Conservation (phyloP, 2,888 invertebrate genomes). For the Lasioglossum leucozonium region DNA sequence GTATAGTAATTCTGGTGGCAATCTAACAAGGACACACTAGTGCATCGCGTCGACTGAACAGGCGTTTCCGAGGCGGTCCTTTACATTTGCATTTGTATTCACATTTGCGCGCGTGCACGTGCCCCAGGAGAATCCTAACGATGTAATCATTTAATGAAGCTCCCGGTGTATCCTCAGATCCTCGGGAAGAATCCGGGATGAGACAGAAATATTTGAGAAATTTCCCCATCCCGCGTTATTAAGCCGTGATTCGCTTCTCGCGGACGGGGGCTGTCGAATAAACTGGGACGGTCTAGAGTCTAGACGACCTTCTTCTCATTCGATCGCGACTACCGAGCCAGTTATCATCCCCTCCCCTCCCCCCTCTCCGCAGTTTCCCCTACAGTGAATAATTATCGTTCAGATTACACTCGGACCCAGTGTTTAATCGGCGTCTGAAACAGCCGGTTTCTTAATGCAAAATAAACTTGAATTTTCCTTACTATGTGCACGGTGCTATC, state of each 20-base stretch:
- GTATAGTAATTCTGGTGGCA: background rate
- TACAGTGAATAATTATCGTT: slow-evolving; percentile 27
- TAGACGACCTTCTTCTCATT: background rate
- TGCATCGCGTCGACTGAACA: background rate
- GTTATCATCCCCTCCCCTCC: background rate
- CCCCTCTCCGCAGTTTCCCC: background rate
- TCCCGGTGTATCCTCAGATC: slow-evolving; percentile 39
- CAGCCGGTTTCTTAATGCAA: slow-evolving; percentile 11
- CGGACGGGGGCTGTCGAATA: slow-evolving; percentile 29
- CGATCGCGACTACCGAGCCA: background rate
- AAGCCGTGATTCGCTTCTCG: slow-evolving; percentile 44
- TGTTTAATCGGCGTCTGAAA: background rate
- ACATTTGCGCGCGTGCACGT: slow-evolving; percentile 46
- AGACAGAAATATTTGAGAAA: slow-evolving; percentile 41
- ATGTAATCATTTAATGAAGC: slow-evolving; percentile 69
- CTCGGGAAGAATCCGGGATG: slow-evolving; percentile 37
- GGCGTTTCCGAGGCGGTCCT: background rate
- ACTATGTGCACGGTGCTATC: background rate
- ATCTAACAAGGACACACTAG: slow-evolving; percentile 35
- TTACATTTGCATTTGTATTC: slow-evolving; percentile 8
- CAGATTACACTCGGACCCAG: background rate
- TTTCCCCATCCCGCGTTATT: slow-evolving; percentile 36
- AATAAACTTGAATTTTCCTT: background rate
- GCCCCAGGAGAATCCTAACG: slow-evolving; percentile 49
- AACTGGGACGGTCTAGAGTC: slow-evolving; percentile 27